Evolutionary conservation across 1,140 invertebrate species (phyloP), one percentile per base, ranked within the genome.

Genomic region (Pollicipes pollicipes): DNA sequence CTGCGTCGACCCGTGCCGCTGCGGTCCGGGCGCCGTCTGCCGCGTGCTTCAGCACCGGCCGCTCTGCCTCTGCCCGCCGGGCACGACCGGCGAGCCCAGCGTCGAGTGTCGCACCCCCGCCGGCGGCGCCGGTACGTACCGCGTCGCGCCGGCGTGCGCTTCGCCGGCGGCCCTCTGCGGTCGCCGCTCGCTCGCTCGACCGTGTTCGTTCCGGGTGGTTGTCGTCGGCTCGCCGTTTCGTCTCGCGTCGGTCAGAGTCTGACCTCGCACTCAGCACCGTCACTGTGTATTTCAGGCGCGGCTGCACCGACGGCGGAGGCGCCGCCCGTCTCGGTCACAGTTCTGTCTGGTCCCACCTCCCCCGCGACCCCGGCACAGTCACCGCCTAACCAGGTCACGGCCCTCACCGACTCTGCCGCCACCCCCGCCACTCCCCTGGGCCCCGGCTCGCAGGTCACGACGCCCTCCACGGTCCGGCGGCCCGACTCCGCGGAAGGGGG

Each of bases 61-160:
- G 1, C 80, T 88, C 30, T 95, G 92, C 76, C 85, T 84, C 73
- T 95, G 91, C 77, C 91, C 91, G n/a, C 80, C 81, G 66, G 88
- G 86, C 63, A 91, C 89, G 76, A 81, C 84, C 10, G 91, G 91
- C 27, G 85, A 79, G 71, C 76, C 78, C 1, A 75, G 74, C 70
- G 45, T 76, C 17, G 71, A 73, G 17, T 78, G 76, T 74, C 69
- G 45, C 17, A 6, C 13, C 13, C 45, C 45, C 45, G 17, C 6
- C 45, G 45, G 2, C 45, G 45, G 45, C 45, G 13, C 24, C 45
- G 45, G 45, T 58, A 58, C 10, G 45, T 58, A 58, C 45, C 17
- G 45, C 45, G 35, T 21, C 45, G 45, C 45, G 13, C 4, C 32
- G 32, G 32, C 4, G 32, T 16, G 32, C 16, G 32, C 4, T 35